Evolutionary conservation across 2,113 vertebrate genomes (phyloP), one percentile per base, ranked within the genome.

Genomic region (Bos taurus): DNA sequence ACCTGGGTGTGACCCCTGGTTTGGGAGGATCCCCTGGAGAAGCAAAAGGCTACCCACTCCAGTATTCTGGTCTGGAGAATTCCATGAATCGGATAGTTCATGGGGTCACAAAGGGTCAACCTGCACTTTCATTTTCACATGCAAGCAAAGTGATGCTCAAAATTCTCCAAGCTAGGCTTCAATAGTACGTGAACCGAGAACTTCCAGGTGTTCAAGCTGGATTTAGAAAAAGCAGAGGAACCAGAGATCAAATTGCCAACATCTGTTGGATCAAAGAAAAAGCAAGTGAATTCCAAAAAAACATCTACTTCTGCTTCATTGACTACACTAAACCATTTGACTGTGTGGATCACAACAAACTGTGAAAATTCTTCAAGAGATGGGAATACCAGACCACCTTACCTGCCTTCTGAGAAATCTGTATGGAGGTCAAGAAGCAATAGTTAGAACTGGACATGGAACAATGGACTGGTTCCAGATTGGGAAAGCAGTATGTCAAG

Each of bases 101-200:
- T 71, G 64, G n/a, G n/a, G 19, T 40, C 1, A 4, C n/a, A 71
- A 71, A 71, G n/a, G 40, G 67, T 71, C 0, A 2, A 71, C 67
- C 40, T 71, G 23, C 19, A 71, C n/a, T 71, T 71, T 71, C 33
- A 36, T 36, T 71, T 71, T 12, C 67, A 71, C 67, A 40, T 40
- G n/a, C 67, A 71, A 71, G n/a, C 5, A 40, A 71, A 71, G 67
- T 36, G 33, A 71, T 71, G n/a, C n/a, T 40, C n/a, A 71, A 71
- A 71, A 71, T 40, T 71, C 67, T 71, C 64, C 67, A 71, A 40
- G n/a, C 19, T 23, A 71, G 67, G n/a, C n/a, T 71, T 36, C 67
- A 71, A 23, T 40, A 71, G 19, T 71, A 71, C 0, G 1, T 71
- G 19, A 71, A 40, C n/a, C 0, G 5, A 71, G n/a, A 71, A 71